Evolutionary conservation across 2,113 vertebrate species (phyloP).

Genomic region (Mola mola): DNA sequence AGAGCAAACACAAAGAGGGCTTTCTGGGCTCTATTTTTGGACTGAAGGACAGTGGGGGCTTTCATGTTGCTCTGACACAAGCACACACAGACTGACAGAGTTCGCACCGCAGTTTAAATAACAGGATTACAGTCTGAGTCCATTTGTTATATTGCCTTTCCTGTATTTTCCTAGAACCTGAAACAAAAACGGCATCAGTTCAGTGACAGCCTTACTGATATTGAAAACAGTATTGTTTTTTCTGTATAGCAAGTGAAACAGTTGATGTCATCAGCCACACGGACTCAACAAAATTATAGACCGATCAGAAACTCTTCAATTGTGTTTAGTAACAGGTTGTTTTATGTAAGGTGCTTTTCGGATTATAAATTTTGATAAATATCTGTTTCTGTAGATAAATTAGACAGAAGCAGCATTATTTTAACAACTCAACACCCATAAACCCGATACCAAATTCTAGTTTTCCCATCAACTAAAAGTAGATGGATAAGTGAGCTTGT

Average conservation of each 20-base stretch:
- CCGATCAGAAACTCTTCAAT: too few relatives aligned
- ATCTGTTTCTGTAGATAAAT: neutral
- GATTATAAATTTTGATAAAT: neutral
- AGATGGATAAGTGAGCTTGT: slow-evolving; percentile 12
- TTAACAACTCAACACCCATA: too few relatives aligned
- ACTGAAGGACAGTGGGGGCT: slow-evolving; percentile 50
- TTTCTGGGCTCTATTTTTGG: slow-evolving; percentile 64
- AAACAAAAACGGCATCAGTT: neutral
- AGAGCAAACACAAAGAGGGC: slow-evolving; percentile 52
- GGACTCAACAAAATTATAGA: too few relatives aligned
- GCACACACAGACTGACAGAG: slow-evolving; percentile 21
- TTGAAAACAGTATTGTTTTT: too few relatives aligned
- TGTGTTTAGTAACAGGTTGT: too few relatives aligned
- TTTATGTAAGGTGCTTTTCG: neutral
- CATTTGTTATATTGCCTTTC: slow-evolving; percentile 10
- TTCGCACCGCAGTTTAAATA: slow-evolving; percentile 34
- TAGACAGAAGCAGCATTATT: neutral
- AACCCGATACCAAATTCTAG: neutral
- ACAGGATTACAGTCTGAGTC: slow-evolving; percentile 28
- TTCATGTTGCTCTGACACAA: slow-evolving; percentile 57
- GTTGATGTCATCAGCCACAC: too few relatives aligned
- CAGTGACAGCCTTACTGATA: too few relatives aligned
- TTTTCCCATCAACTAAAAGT: slow-evolving; percentile 5
- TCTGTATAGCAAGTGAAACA: too few relatives aligned
- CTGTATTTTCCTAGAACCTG: neutral